phyloP scores from a whole-genome alignment of 2,797 vertebrate genomes.

The Decapterus maruadsi region DNA sequence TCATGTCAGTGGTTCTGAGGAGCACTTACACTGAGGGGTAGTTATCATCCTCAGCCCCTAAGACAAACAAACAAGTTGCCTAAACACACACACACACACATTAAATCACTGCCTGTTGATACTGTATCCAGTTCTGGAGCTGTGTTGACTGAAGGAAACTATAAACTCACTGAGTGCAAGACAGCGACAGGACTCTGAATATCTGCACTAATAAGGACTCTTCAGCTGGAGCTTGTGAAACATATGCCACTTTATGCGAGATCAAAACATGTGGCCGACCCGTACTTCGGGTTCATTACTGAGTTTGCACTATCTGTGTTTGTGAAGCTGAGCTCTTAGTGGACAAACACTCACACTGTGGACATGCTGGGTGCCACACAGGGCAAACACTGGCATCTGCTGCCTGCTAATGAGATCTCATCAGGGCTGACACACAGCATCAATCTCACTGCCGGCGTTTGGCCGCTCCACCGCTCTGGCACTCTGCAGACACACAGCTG shows the following conservation, averaged over 20 bases:
- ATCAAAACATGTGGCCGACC: background rate
- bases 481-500: background rate
- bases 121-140: too few relatives aligned
- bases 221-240: background rate
- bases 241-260: background rate
- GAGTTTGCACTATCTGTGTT: conserved; percentile 14
- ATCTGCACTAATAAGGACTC: background rate
- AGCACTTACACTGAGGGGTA: background rate
- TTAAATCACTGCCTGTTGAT: background rate
- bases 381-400: conserved; percentile 61
- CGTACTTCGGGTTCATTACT: background rate
- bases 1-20: background rate
- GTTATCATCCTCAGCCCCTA: background rate
- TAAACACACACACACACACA: too few relatives aligned
- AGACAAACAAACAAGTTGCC: too few relatives aligned
- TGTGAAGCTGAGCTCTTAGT: conserved; percentile 2
- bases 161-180: too few relatives aligned
- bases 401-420: conserved; percentile 62
- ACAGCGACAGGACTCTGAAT: too few relatives aligned
- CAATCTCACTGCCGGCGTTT: conserved; percentile 47
- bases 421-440: conserved; percentile 49
- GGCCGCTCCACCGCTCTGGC: background rate
- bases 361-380: conserved; percentile 21
- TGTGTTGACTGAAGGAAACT: too few relatives aligned
- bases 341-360: conserved; percentile 21